phyloP scores from a whole-genome alignment of 2,113 vertebrate species.

The Actenoides lindsayi region DNA sequence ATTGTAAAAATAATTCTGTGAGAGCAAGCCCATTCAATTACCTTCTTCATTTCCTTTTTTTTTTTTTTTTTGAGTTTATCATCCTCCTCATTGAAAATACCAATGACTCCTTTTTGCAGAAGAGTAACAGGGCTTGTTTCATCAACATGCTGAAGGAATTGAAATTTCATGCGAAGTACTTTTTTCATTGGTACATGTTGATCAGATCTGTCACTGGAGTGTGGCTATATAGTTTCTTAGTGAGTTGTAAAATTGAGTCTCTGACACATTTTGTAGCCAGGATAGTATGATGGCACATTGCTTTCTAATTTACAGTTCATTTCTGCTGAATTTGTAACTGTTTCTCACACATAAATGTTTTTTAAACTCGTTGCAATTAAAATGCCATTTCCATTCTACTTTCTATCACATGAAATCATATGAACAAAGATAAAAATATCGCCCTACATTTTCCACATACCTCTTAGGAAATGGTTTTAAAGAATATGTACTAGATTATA shows the following conservation, averaged over 20 bases:
- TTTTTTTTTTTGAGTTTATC: background rate
- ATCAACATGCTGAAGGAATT: background rate
- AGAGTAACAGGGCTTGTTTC: background rate
- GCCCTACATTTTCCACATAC: background rate
- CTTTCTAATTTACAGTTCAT: background rate
- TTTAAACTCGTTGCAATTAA: background rate
- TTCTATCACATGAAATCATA: background rate
- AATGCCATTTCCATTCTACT: background rate
- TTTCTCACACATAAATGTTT: background rate
- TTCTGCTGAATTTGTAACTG: slow-evolving; percentile 22
- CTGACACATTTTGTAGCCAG: background rate
- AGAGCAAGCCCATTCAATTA: background rate
- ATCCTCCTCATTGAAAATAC: background rate
- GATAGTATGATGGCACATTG: background rate
- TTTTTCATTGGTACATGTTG: background rate
- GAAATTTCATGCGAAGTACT: background rate
- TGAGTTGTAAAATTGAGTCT: background rate
- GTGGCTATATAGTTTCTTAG: background rate
- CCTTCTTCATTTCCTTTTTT: background rate
- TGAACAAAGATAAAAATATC: background rate
- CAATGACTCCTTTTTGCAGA: background rate
- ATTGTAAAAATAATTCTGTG: background rate
- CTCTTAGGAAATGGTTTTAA: background rate
- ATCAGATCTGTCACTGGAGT: background rate
- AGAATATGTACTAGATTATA: background rate